Evolutionary conservation across 2,113 vertebrate genomes (phyloP).

Genomic region (Okapia johnstoni): DNA sequence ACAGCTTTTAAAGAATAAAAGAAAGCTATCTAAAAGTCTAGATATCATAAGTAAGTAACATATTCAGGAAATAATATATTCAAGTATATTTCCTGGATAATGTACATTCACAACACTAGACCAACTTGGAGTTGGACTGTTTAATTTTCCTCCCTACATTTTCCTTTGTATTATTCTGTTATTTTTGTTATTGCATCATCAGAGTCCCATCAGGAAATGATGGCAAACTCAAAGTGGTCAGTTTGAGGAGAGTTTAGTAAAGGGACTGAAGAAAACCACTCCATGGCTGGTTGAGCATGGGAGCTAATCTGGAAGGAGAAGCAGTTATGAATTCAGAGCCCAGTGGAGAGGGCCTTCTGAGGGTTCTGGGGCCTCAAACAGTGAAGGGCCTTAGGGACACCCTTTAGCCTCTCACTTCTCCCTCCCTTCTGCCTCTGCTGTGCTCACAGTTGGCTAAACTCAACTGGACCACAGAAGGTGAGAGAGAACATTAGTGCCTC

Average conservation of each 20-base stretch:
- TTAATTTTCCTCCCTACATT: background rate
- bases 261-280: background rate
- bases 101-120: background rate
- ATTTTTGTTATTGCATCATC: background rate
- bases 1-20: background rate
- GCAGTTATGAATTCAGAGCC: background rate
- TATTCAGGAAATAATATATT: background rate
- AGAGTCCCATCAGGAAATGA: background rate
- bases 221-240: background rate
- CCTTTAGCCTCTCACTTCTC: background rate
- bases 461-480: too few relatives aligned
- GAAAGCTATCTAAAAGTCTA: background rate
- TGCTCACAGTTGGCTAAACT: background rate
- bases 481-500: background rate
- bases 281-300: too few relatives aligned
- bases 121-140: background rate
- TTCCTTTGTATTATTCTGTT: background rate
- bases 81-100: background rate
- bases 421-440: background rate
- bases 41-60: background rate
- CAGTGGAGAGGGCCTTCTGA: background rate
- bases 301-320: background rate
- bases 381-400: background rate
- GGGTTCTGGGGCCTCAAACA: too few relatives aligned
- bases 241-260: background rate